phyloP scores from a whole-genome alignment of 1,140 invertebrate species.

The Sitobion miscanthi region DNA sequence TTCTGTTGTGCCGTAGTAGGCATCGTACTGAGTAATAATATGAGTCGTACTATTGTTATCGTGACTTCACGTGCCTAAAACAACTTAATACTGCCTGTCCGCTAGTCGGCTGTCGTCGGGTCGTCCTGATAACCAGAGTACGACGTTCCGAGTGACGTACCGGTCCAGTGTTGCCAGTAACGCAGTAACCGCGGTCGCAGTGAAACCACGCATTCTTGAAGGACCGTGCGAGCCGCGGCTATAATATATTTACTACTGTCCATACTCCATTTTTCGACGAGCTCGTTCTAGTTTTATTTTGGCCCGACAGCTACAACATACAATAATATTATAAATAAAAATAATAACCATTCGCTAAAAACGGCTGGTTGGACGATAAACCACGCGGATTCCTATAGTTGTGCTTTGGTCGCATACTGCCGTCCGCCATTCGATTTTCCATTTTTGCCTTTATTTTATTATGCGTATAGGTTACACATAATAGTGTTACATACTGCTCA shows the following conservation, averaged over 20 bases:
- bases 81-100: too few relatives aligned
- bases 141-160: background rate
- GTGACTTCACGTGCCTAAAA: background rate
- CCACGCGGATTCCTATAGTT: too few relatives aligned
- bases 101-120: too few relatives aligned
- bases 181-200: background rate
- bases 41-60: background rate
- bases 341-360: background rate
- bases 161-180: constrained; percentile 4
- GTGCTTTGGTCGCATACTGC: too few relatives aligned
- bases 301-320: background rate
- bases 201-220: background rate
- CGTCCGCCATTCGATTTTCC: background rate
- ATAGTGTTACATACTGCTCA: too few relatives aligned
- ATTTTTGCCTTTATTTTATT: too few relatives aligned
- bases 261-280: background rate
- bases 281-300: constrained; percentile 1
- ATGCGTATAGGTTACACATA: too few relatives aligned
- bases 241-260: background rate
- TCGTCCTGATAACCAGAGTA: background rate
- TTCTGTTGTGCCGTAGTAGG: background rate
- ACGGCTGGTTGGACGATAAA: background rate
- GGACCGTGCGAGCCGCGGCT: background rate
- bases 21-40: too few relatives aligned
- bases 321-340: background rate